Base-by-base conservation (phyloP, 2,113 vertebrate genomes). In the Ramphastos sulfuratus region DNA sequence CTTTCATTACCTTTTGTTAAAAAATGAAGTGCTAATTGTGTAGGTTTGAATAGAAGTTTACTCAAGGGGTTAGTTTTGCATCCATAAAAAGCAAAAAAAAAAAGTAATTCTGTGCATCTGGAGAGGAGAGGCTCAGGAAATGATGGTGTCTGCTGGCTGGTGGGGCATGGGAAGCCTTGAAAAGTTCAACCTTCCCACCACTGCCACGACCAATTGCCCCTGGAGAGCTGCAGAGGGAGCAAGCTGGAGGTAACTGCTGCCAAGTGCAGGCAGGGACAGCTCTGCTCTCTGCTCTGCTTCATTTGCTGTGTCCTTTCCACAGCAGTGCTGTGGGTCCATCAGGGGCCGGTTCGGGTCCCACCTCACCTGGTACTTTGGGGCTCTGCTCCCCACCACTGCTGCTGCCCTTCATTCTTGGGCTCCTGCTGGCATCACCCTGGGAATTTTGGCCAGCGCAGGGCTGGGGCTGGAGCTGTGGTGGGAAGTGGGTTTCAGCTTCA, bases 251-350 rank as follows among this genome's bases (percentile, higher is more conserved):
- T 8, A 55, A 33, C 28, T 7, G 21, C 15, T 44, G 59, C 44
- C 25, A 54, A 58, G 35, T 15, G 2, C 35, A 56, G 65, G 6
- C 27, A 18, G 12, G 75, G 70, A 12, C 35, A 37, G 54, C 27
- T 42, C 1, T 1, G 23, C 24, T 15, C 75, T 4, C 1, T 0
- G 5, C 18, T 33, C 4, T 1, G 1, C 20, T 54, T 8, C 3
- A 1, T 28, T 19, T 50, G 2, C 70, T 3, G 0, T 0, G 1
- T 12, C 42, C 31, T 31, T 11, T 6, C 9, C 24, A 3, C 50
- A 2, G 27, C 9, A 15, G 12, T 0, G 27, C 64, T 23, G 56
- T 2, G 64, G 4, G 3, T 20, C n/a, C 55, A 8, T 4, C 9
- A 0, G 5, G 74, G 50, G 50, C 71, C 37, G 87, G 48, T 67